These are phyloP conservation scores for Diabrotica undecimpunctata DNA, from an alignment of 1,140 invertebrate genomes.

Conservation along the genomic window DNA sequence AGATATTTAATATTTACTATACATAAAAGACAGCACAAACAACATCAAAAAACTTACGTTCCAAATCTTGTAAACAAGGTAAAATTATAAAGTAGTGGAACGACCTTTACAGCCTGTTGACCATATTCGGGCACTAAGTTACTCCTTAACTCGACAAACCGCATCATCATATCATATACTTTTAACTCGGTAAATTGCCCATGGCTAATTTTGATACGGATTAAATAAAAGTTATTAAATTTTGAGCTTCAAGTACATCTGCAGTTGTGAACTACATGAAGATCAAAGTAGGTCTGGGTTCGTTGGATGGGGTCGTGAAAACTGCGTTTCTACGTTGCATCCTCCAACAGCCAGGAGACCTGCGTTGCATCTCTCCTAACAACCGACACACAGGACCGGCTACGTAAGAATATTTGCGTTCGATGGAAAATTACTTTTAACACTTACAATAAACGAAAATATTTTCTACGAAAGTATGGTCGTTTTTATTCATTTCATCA, in stretches of 20 bases:
- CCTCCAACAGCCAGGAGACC: background rate
- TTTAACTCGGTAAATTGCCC: too few species aligned
- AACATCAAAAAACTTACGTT: background rate
- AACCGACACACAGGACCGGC: background rate
- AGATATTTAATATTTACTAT: too few species aligned
- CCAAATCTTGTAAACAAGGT: constrained; percentile 2
- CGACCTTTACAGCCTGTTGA: background rate
- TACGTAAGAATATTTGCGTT: too few species aligned
- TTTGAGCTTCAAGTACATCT: background rate
- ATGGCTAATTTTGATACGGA: background rate
- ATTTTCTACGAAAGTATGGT: too few species aligned
- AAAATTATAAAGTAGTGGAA: background rate
- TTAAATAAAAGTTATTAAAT: background rate
- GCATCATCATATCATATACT: background rate
- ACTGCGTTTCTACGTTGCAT: background rate
- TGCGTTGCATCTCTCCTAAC: constrained; percentile 7
- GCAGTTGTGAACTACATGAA: constrained; percentile 13
- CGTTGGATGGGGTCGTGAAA: background rate
- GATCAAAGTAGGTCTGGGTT: constrained; percentile 7
- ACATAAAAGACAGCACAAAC: background rate
- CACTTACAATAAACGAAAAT: too few species aligned
- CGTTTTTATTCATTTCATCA: too few species aligned
- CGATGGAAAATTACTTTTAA: too few species aligned
- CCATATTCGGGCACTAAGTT: background rate
- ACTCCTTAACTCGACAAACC: background rate